Base-by-base conservation (phyloP, 1,140 invertebrate genomes). In the Sinonovacula constricta region DNA sequence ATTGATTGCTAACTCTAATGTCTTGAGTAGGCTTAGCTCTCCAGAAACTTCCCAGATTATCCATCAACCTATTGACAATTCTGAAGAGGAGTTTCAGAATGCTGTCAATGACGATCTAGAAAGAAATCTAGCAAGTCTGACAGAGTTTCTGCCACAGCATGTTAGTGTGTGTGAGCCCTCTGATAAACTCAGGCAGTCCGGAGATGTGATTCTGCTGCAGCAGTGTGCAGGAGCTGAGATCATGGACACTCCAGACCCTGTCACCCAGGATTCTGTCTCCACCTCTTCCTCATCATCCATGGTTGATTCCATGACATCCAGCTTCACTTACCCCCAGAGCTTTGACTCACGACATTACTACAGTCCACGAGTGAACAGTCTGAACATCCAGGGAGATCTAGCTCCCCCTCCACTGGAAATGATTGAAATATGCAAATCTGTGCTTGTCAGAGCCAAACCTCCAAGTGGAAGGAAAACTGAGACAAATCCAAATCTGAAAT, bases 31-130 rank as follows among this genome's bases (percentile, higher is more conserved):
- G 65, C 65, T 82, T 22, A 54, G 54, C 70, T 51, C 31, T 18
- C 59, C 57, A 62, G 54, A 49, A 26, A 34, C 39, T 39, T 24
- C 30, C 56, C 59, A 57, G 26, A n/a, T 30, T 26, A 33, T 34
- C 53, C 68, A 53, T 18, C 49, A 36, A 7, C 74, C 57, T 22
- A 66, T 76, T 33, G 83, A 85, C 30, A 82, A 86, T n/a, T 68
- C 83, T 14, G 81, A 85, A 39, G 86, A 87, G 79, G 86, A 83
- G 36, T 71, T 82, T 51, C 83, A 88, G 36, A 88, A 88, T 81
- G 86, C 77, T 22, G 74, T 86, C 18, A 86, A 86, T 74, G 79
- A 77, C 56, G 86, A 86, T 30, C 68, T 79, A 45, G 87, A 86
- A 67, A 54, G 85, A 2, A 82, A 82, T 33, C 80, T 86, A 83